Percentiles rank a stretch among this genome's conserved stretches.
Evolutionary conservation across 2,113 vertebrate genomes (phyloP).

Genomic region (Sylvilagus bachmani): DNA sequence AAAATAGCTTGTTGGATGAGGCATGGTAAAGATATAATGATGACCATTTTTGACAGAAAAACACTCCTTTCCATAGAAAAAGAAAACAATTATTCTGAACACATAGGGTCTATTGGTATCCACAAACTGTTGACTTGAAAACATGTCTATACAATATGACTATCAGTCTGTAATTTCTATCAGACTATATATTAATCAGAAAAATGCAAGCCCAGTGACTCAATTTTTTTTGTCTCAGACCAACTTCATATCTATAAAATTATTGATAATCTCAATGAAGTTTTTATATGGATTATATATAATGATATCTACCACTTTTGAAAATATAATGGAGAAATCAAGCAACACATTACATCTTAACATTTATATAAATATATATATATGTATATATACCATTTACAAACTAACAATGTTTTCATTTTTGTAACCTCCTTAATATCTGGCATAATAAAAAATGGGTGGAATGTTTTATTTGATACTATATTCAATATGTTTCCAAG

Average conservation of each 20-base stretch:
- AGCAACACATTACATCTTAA: neutral
- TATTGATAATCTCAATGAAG: neutral
- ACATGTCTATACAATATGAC: neutral
- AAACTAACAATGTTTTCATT: neutral
- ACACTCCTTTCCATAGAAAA: neutral
- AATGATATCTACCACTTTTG: neutral
- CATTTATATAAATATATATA: neutral
- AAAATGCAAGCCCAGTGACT: neutral
- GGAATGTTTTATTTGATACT: neutral
- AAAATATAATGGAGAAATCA: neutral
- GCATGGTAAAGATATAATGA: neutral
- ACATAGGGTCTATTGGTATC: neutral
- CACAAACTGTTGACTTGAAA: neutral
- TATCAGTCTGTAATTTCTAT: neutral
- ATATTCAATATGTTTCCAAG: neutral
- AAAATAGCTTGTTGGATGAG: neutral
- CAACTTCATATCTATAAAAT: neutral
- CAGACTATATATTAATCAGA: neutral
- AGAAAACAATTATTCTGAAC: neutral
- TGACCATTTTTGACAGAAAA: neutral
- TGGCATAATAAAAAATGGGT: neutral
- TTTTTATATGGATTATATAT: neutral
- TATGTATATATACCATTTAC: neutral
- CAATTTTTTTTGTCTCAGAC: neutral
- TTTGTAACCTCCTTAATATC: neutral